Base-by-base conservation (phyloP, 2,113 vertebrate genomes). In the Dipodomys stephensi region DNA sequence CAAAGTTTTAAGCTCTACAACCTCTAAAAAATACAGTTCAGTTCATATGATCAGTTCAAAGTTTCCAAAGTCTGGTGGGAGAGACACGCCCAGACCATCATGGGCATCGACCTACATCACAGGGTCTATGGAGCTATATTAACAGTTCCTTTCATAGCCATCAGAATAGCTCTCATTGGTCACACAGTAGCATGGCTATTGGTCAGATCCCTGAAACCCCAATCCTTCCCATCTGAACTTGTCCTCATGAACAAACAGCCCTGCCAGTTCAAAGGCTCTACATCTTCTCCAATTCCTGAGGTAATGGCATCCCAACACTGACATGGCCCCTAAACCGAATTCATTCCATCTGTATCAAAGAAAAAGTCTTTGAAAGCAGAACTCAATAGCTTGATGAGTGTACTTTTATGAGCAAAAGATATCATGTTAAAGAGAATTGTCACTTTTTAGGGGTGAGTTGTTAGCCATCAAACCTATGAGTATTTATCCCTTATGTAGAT, bases 321-420 rank as follows among this genome's bases (percentile, higher is more conserved):
- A 85, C 35, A n/a, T 1, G 1, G 83, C 35, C 71, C 27, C 2
- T 53, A 92, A 22, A 19, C n/a, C 32, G 5, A 91, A 92, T 30
- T 86, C 32, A 35, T 35, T 23, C 12, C 30, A 67, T 39, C 62
- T 86, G 57, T 88, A 80, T 13, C 91, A 92, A 92, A 83, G 72
- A 74, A 73, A 32, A 72, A 27, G 9, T 15, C 39, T 80, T 57
- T 92, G 74, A 82, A 84, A 93, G 82, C 69, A 69, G 81, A 91
- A 11, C 3, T 23, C 62, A 64, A 64, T 64, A 64, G 62, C 60
- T 25, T 64, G 62, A 64, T 25, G 23, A 64, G 62, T 64, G 23
- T 64, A 64, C 7, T 8, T 64, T 64, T 64, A 57, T 13, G 62
- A 23, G 62, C 62, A 64, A 64, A 64, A 64, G 8, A 77, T n/a